Evolutionary conservation across 2,888 invertebrate genomes (phyloP), one percentile per base, ranked within the genome.

Genomic region (Polydrusus pterygomalis): DNA sequence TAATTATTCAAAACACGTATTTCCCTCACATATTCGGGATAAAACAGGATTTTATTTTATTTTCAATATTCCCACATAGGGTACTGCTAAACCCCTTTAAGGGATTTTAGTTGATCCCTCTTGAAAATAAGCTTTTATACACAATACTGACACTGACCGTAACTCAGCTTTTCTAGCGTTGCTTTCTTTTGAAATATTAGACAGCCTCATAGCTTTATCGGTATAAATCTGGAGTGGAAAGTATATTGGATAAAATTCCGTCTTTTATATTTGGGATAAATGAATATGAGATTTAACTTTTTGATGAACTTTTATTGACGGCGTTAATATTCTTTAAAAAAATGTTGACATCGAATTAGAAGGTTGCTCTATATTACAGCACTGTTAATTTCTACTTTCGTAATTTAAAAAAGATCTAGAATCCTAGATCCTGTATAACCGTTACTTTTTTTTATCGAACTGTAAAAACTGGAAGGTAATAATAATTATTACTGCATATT

Each of bases 101-200:
- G 40, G 69, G 69, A 69, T 69, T 69, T 58, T 20, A 58, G 56
- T 54, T 69, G 69, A 69, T 69, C 69, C 58, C 40, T 40, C 69
- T 69, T 17, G 56, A 58, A 69, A 58, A 56, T 69, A 20, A 20
- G 40, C 56, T 40, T 58, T 20, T 58, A 58, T 69, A 58, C 58
- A 56, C 58, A 60, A 60, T 60, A 60, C 58, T 60, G 58, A 60
- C 58, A n/a, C 54, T 54, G 54, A 54, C 54, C 54, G 54, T 38
- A 38, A 38, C 17, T 38, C 38, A 60, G 38, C 58, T 13, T 38
- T 60, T 60, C 58, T 38, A 18, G 30, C 58, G 38, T 38, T 60
- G 58, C 38, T 38, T 60, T 60, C 58, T 60, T 60, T 38, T 60
- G 58, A 60, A 60, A 60, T 60, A 38, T 60, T 60, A 18, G 58